These are phyloP conservation scores for Panopea generosa DNA, from an alignment of 2,888 invertebrate species.

Conservation along the genomic window DNA sequence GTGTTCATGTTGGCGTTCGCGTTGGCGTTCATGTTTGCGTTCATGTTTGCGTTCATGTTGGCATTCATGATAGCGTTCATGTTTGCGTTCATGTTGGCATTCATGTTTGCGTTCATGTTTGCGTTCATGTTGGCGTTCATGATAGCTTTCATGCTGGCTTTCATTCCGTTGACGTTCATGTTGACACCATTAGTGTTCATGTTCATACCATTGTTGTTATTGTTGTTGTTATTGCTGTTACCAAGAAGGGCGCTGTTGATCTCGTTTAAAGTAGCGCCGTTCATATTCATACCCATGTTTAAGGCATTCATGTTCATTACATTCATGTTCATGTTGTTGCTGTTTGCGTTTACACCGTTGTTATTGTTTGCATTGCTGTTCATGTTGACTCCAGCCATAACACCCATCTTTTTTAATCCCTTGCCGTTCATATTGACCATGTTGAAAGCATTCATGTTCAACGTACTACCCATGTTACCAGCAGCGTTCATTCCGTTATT, in stretches of 20 bases:
- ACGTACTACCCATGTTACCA: background rate
- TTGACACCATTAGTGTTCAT: conserved; percentile 8
- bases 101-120: background rate
- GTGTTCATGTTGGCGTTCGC: conserved; percentile 4
- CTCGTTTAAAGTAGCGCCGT: background rate
- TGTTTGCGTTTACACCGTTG: conserved; percentile 1
- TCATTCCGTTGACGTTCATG: background rate
- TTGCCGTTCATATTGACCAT: too few relatives aligned
- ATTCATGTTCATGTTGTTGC: background rate
- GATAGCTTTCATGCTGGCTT: background rate
- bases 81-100: background rate
- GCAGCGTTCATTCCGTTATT: background rate
- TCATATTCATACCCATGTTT: conserved; percentile 6
- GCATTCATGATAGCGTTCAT: background rate
- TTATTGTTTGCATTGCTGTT: background rate
- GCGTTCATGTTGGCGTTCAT: too few relatives aligned
- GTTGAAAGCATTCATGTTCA: background rate
- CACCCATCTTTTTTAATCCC: background rate
- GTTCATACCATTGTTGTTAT: conserved; percentile 9
- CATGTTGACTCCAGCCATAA: background rate
- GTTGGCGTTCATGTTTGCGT: background rate
- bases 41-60: too few relatives aligned
- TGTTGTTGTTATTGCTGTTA: background rate
- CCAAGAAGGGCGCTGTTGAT: background rate
- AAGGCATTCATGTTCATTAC: background rate